A percentile compares a stretch with the other conserved stretches of the same genome.
These are phyloP conservation scores for Bombylius major DNA, from an alignment of 2,888 invertebrate genomes.

Conservation along the genomic window DNA sequence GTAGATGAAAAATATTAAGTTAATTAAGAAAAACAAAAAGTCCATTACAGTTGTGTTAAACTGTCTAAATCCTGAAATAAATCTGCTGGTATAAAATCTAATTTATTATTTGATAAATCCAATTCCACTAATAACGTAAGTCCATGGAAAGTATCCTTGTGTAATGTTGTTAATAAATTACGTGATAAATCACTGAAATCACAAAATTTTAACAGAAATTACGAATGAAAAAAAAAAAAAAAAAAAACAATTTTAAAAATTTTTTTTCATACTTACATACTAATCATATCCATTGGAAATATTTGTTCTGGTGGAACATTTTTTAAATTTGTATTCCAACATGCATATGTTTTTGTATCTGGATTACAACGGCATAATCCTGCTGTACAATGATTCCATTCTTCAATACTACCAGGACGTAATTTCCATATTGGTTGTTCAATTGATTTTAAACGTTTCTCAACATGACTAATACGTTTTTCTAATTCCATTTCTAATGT, in stretches of 20 bases:
- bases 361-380: constrained; percentile 52
- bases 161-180: constrained; percentile 50
- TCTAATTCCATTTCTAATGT: constrained; percentile 21
- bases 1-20: background rate
- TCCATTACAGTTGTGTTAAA: constrained; percentile 43
- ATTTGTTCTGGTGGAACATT: constrained; percentile 46
- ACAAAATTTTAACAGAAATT: background rate
- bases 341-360: constrained; percentile 49
- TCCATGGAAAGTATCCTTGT: constrained; percentile 49
- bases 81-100: constrained; percentile 47
- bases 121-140: constrained; percentile 45
- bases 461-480: constrained; percentile 38
- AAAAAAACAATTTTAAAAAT: no score
- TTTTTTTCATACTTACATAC: constrained; percentile 38
- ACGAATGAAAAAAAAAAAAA: background rate
- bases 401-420: constrained; percentile 36
- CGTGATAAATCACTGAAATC: constrained; percentile 49
- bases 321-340: constrained; percentile 47
- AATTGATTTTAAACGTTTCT: constrained; percentile 46
- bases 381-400: constrained; percentile 47
- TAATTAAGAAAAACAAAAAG: background rate
- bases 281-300: constrained; percentile 47
- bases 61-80: constrained; percentile 47
- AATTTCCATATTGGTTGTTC: constrained; percentile 55
- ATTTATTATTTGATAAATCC: constrained; percentile 53